phyloP scores from a whole-genome alignment of 1,140 invertebrate species.

The Drosophila leontia region DNA sequence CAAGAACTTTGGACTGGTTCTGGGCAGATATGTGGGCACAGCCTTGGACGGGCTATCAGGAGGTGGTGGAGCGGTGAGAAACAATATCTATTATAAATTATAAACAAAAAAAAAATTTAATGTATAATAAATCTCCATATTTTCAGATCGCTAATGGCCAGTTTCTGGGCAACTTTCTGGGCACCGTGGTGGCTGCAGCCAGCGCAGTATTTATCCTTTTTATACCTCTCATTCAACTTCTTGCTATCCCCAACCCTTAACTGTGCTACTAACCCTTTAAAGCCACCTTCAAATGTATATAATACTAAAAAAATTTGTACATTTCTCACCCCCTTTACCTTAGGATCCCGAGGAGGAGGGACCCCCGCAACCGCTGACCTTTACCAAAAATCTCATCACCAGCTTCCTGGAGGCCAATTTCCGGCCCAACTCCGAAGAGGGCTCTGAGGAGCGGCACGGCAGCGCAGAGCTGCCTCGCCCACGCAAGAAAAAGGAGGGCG shows the following conservation, averaged over 20 bases:
- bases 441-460: constrained; percentile 59
- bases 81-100: neutral
- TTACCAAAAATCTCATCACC: constrained; percentile 70
- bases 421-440: constrained; percentile 45
- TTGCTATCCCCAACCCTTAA: constrained; percentile 4
- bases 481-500: constrained; percentile 46
- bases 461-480: constrained; percentile 35
- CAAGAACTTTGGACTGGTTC: constrained; percentile 85
- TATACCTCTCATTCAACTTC: neutral
- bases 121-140: neutral
- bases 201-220: constrained; percentile 83
- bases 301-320: no score
- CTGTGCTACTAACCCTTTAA: constrained; percentile 53
- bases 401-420: constrained; percentile 76
- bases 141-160: constrained; percentile 83
- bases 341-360: constrained; percentile 84
- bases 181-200: constrained; percentile 77
- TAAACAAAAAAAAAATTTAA: neutral
- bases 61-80: constrained; percentile 86
- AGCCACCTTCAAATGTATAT: fast-evolving
- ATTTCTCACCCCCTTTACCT: neutral
- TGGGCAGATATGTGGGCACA: constrained; percentile 85
- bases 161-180: constrained; percentile 84
- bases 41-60: constrained; percentile 86
- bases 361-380: constrained; percentile 71